phyloP scores from a whole-genome alignment of 2,888 invertebrate species.

The Bombyx huttoni region DNA sequence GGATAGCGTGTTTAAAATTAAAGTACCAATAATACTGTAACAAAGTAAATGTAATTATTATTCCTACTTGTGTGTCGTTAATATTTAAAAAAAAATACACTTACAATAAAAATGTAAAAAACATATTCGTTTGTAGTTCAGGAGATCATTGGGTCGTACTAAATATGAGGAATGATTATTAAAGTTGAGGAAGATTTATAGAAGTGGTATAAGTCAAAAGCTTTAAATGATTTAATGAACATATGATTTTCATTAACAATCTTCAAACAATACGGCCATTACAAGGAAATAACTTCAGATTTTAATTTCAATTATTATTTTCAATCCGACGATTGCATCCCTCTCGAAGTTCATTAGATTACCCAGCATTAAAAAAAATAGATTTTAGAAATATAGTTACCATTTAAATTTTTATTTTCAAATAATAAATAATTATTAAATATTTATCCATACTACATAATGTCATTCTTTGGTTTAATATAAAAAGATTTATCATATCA shows the following conservation, averaged over 20 bases:
- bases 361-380: no score
- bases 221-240: not conserved
- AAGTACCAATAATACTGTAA: slow-evolving; percentile 7
- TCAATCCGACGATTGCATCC: no score
- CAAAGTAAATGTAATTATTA: slow-evolving; percentile 5
- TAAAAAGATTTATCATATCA: not conserved
- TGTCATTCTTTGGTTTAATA: no score
- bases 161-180: not conserved
- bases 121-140: not conserved
- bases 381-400: no score
- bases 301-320: no score
- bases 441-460: no score
- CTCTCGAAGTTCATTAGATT: no score
- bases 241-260: no score
- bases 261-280: no score
- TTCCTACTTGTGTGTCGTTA: not conserved
- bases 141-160: not conserved
- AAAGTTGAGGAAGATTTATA: not conserved
- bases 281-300: no score
- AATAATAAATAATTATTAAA: no score
- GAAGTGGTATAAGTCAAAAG: not conserved
- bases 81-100: not conserved
- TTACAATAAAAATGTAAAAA: not conserved
- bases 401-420: no score
- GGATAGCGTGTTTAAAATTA: not conserved